Base-by-base conservation (phyloP, 1,140 invertebrate genomes). In the Notospermus geniculatus region DNA sequence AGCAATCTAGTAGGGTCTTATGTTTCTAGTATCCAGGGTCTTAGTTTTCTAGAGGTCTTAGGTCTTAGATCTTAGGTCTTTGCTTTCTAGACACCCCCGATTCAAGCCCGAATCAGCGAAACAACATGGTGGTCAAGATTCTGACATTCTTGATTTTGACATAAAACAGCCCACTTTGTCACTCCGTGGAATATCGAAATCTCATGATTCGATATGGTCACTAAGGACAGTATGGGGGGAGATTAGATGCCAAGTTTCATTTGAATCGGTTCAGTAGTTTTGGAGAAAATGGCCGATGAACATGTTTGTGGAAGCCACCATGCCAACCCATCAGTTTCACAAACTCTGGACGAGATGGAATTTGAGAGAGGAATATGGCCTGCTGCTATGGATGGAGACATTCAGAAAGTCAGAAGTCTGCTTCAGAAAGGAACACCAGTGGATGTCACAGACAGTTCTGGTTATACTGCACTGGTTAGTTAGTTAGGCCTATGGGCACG, bases 281-380 rank as follows among this genome's bases (percentile, higher is more conserved):
- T 36, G 4, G 32, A 36, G 32, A 36, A 50, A 50, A 50, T 50
- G 46, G 4, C 46, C n/a, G 4, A 50, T 23, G 46, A 50, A 27
- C 46, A 50, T 19, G 46, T 9, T 52, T 27, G 19, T n/a, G 46
- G 19, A 27, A 50, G 17, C 11, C 60, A 68, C 22, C 30, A 17
- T 2, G 23, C 59, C 7, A 65, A 62, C 23, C 66, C 83, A 54
- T 84, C 85, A 61, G 83, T 88, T 28, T 80, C 79, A 60, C 91
- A 95, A 77, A 89, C 89, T 59, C 73, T 95, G 58, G 86, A 87
- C 62, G 92, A 95, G 83, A 86, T 95, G 84, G 90, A 93, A 69
- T 95, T 94, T 83, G 91, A 93, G 79, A 85, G 91, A 65, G 91
- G 92, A 54, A 88, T 95, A 73, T 95, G 92, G 92, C 87, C 86